Conservation (phyloP, 2,113 vertebrate species). For the Cryptoleucopteryx plumbea region DNA sequence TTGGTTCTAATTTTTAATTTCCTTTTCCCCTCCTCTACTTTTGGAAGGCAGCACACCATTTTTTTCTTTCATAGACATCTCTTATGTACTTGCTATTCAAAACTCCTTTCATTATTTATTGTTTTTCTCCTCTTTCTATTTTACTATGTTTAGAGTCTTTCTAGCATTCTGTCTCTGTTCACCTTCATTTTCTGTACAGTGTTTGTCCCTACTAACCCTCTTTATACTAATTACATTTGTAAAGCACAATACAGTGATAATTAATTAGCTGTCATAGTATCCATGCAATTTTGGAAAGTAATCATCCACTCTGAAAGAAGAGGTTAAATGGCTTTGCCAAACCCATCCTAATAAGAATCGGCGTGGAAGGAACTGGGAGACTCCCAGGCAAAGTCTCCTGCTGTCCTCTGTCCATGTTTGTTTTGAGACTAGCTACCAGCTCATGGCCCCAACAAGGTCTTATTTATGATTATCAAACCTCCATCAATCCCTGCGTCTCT, state of each 20-base stretch:
- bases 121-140: neutral
- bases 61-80: neutral
- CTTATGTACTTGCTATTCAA: neutral
- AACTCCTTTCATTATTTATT: neutral
- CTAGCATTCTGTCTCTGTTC: neutral
- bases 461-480: neutral
- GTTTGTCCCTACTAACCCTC: neutral
- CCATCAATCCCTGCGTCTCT: neutral
- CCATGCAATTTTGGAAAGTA: neutral
- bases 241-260: neutral
- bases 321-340: slow-evolving; percentile 14
- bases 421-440: neutral
- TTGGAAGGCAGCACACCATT: neutral
- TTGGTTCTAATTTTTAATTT: slow-evolving; percentile 44
- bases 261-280: slow-evolving; percentile 16
- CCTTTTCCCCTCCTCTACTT: neutral
- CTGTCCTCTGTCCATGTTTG: neutral
- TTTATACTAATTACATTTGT: neutral
- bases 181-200: neutral
- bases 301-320: neutral
- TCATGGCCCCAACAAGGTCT: neutral
- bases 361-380: neutral
- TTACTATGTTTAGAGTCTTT: neutral
- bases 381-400: neutral
- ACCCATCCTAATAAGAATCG: neutral